A percentile compares a stretch with the other conserved stretches of the same genome.
These are phyloP conservation scores for Drepana falcataria DNA, from an alignment of 2,888 invertebrate species.

Conservation along the genomic window DNA sequence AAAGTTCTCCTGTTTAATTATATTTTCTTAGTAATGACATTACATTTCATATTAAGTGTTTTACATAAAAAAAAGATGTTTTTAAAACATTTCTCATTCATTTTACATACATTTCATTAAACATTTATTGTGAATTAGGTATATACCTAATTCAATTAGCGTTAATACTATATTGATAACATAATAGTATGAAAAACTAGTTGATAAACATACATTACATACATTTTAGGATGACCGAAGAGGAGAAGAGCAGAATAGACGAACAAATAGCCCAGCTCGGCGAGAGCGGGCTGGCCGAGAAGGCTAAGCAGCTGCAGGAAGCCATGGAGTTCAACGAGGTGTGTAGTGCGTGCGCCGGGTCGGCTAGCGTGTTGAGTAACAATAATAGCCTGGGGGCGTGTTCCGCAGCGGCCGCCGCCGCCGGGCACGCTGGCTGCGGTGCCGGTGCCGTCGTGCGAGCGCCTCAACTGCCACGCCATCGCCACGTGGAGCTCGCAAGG, in stretches of 20 bases:
- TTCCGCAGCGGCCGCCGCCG: conserved; percentile 81
- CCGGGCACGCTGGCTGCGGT: conserved; percentile 84
- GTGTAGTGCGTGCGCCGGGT: conserved; percentile 7
- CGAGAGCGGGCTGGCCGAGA: conserved; percentile 82
- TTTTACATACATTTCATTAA: too few relatives aligned
- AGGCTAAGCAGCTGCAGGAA: conserved; percentile 79
- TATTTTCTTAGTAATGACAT: too few relatives aligned
- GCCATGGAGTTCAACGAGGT: conserved; percentile 89
- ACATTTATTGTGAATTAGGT: too few relatives aligned
- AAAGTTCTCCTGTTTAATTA: too few relatives aligned
- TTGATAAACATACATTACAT: conserved; percentile 13
- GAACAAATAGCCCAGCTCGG: conserved; percentile 82
- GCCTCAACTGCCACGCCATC: conserved; percentile 84
- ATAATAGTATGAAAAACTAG: too few relatives aligned
- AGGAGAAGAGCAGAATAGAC: conserved; percentile 85
- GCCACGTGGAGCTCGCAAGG: conserved; percentile 56
- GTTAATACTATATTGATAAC: too few relatives aligned
- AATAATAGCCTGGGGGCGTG: too few relatives aligned
- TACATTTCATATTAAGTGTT: too few relatives aligned
- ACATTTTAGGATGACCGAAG: conserved; percentile 79
- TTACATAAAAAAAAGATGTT: too few relatives aligned
- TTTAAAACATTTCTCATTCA: too few relatives aligned
- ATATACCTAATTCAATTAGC: too few relatives aligned
- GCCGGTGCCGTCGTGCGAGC: conserved; percentile 85
- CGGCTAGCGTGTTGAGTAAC: neutral